Conservation (phyloP, 2,888 invertebrate genomes). For the Drosophila macrothrix region DNA sequence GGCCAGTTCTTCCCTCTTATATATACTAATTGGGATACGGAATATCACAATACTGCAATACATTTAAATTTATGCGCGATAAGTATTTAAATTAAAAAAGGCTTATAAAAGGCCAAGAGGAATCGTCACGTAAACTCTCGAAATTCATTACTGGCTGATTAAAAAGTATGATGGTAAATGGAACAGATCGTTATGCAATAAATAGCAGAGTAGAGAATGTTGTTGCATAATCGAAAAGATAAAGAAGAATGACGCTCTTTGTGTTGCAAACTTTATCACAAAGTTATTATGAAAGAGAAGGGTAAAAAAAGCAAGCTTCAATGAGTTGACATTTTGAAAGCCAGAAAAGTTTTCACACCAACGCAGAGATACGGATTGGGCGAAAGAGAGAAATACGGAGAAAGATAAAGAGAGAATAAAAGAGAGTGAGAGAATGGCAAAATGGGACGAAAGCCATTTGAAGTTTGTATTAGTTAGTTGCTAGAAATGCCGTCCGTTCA, state of each 20-base stretch:
- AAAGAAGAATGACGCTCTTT: conserved; percentile 40
- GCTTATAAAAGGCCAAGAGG: too few relatives aligned
- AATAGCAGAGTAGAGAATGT: conserved; percentile 31
- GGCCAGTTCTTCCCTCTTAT: not conserved
- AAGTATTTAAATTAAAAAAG: not conserved
- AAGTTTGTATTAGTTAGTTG: conserved; percentile 69
- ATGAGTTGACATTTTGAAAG: conserved; percentile 74
- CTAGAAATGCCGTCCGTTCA: conserved; percentile 26
- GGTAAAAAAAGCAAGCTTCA: conserved; percentile 43
- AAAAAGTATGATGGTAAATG: conserved; percentile 8
- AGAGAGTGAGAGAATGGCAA: conserved; percentile 13
- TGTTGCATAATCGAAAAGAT: conserved; percentile 36
- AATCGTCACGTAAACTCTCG: not conserved
- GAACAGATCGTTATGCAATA: conserved; percentile 38
- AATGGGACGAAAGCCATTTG: conserved; percentile 60
- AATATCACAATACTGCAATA: not conserved
- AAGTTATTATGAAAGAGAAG: conserved; percentile 59
- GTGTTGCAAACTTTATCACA: conserved; percentile 54
- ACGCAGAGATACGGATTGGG: conserved; percentile 25
- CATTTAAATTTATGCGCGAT: not conserved
- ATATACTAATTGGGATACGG: not conserved
- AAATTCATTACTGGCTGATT: conserved; percentile 6
- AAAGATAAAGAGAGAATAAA: conserved; percentile 6
- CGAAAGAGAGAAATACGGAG: not conserved
- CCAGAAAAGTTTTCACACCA: conserved; percentile 63